These are phyloP conservation scores for Pomacea maculata DNA, from an alignment of 1,140 invertebrate species.

Conservation along the genomic window DNA sequence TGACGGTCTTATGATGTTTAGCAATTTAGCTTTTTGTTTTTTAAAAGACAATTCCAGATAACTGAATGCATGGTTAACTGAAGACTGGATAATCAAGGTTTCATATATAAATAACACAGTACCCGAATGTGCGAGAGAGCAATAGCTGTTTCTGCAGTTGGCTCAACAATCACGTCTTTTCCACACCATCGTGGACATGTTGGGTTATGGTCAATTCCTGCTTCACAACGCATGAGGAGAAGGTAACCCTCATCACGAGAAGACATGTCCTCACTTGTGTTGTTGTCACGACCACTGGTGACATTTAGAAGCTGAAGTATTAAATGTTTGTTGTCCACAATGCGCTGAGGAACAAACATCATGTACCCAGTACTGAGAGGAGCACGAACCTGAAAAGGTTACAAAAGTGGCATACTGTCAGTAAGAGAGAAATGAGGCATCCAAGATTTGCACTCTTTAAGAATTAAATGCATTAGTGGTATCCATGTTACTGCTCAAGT, in stretches of 20 bases:
- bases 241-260: constrained; percentile 59
- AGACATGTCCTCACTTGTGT: constrained; percentile 31
- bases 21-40: too few species aligned
- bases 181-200: constrained; percentile 61
- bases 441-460: neutral
- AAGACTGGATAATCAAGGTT: too few species aligned
- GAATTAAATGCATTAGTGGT: too few species aligned
- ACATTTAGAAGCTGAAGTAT: constrained; percentile 63
- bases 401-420: neutral
- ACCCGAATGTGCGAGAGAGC: constrained; percentile 67
- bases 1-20: too few species aligned
- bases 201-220: constrained; percentile 31
- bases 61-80: too few species aligned
- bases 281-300: constrained; percentile 62
- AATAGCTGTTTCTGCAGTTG: constrained; percentile 67
- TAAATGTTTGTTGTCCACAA: constrained; percentile 47
- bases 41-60: too few species aligned
- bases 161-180: constrained; percentile 61
- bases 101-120: neutral
- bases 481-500: too few species aligned
- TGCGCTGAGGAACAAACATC: constrained; percentile 66
- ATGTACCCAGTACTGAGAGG: constrained; percentile 63
- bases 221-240: constrained; percentile 60
- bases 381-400: constrained; percentile 56
- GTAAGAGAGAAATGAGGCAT: neutral